Evolutionary conservation across 2,888 invertebrate genomes (phyloP), one percentile per base, ranked within the genome.

Genomic region (Chaitophorus viminalis): DNA sequence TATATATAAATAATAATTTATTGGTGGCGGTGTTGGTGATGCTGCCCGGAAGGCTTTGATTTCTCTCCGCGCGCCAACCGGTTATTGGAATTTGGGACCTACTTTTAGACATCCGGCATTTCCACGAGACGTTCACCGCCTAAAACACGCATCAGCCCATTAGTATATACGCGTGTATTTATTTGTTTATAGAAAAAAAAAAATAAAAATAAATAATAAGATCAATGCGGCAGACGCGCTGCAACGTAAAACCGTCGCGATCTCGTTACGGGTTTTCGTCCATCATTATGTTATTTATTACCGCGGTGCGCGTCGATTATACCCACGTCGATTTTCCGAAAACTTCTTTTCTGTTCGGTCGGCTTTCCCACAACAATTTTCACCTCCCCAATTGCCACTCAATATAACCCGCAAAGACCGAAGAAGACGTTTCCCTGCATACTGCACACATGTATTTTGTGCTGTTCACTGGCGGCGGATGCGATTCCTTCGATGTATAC

Each of bases 41-140:
- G 39, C 54, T n/a, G 85, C 87, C 46, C 87, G 81, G 87, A 65
- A 81, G 87, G 87, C 74, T 81, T 87, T 79, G 86, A 86, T 86
- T 87, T 87, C 87, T 87, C 87, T 79, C 72, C 81, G 75, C 54
- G 29, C 54, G 77, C 36, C 79, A 81, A 87, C 87, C 87, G 87
- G 87, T 87, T 87, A 87, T 87, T 81, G 87, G 87, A 87, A 87
- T 87, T 81, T 75, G 87, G 87, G 87, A 87, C 87, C 87, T 87
- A 87, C 87, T 87, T 87, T 65, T 74, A 29, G 31, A 81, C 79
- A 81, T 87, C 87, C 87, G 81, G 87, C 81, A 87, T 81, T 87
- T 87, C 72, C 86, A 39, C 36, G 65, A 54, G 1, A 79, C 86
- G 36, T 78, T 87, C 87, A 65, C 87, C 81, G 60, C 87, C 87